phyloP scores from a whole-genome alignment of 1,140 invertebrate genomes.

The Heliothis virescens region DNA sequence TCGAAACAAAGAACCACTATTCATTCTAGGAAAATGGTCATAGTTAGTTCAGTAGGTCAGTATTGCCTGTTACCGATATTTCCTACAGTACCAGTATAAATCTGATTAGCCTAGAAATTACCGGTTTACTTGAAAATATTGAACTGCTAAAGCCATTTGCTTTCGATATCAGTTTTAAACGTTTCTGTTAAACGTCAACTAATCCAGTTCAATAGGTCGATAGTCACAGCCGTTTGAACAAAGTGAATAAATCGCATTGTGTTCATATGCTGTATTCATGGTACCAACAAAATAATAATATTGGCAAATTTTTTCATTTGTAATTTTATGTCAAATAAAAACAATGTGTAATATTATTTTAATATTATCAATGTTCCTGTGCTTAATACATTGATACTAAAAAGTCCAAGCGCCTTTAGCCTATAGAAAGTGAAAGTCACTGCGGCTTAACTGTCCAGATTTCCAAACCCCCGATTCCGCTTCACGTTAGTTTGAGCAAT shows the following conservation, averaged over 20 bases:
- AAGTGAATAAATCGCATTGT: background rate
- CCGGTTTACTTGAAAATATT: background rate
- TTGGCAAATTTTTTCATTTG: too few relatives aligned
- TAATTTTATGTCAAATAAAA: too few relatives aligned
- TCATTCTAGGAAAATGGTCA: background rate
- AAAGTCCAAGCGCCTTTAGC: too few relatives aligned
- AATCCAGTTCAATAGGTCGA: slow-evolving; percentile 17
- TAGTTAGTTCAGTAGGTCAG: slow-evolving; percentile 25
- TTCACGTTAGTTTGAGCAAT: slow-evolving; percentile 4
- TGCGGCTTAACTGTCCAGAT: background rate
- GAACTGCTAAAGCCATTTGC: background rate
- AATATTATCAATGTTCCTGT: too few relatives aligned
- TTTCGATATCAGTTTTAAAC: background rate
- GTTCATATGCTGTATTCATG: background rate
- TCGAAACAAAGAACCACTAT: background rate
- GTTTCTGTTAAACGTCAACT: background rate
- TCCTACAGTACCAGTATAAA: background rate
- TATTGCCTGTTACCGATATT: slow-evolving; percentile 4
- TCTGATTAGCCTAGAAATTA: slow-evolving; percentile 1
- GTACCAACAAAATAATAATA: too few relatives aligned
- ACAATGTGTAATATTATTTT: too few relatives aligned
- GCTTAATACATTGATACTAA: too few relatives aligned
- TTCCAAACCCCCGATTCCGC: background rate
- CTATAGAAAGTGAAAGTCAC: background rate
- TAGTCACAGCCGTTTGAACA: background rate